Evolutionary conservation across 2,797 vertebrate genomes (phyloP).

Genomic region (Dicrostonyx torquatus): DNA sequence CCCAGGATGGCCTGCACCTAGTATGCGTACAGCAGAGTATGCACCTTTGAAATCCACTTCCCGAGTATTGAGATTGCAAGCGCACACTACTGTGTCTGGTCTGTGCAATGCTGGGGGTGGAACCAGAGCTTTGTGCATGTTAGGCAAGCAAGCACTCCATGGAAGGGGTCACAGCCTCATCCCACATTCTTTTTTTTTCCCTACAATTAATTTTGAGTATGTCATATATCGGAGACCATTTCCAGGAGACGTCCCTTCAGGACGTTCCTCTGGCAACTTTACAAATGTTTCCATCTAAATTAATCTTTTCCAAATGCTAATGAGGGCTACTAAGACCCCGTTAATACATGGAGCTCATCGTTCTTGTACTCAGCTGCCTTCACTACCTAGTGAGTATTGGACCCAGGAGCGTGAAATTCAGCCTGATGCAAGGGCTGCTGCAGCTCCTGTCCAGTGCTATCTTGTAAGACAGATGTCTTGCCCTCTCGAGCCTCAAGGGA

Average conservation of each 20-base stretch:
- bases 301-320: conserved; percentile 3
- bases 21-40: neutral
- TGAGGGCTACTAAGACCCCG: neutral
- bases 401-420: neutral
- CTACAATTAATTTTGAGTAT: conserved; percentile 18
- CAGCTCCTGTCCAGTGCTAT: neutral
- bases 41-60: neutral
- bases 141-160: neutral
- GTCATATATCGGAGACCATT: neutral
- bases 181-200: neutral
- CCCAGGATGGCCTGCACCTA: neutral
- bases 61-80: neutral
- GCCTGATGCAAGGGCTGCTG: neutral
- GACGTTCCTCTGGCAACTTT: neutral
- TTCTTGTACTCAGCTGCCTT: neutral
- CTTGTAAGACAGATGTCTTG: neutral
- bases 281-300: neutral
- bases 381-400: neutral
- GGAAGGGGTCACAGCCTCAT: too few relatives aligned
- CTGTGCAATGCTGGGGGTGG: neutral
- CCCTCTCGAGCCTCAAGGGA: neutral
- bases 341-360: neutral
- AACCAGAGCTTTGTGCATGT: neutral
- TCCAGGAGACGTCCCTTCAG: neutral
- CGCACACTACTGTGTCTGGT: neutral